Evolutionary conservation across 2,888 invertebrate genomes (phyloP).

Genomic region (Timema cristinae): DNA sequence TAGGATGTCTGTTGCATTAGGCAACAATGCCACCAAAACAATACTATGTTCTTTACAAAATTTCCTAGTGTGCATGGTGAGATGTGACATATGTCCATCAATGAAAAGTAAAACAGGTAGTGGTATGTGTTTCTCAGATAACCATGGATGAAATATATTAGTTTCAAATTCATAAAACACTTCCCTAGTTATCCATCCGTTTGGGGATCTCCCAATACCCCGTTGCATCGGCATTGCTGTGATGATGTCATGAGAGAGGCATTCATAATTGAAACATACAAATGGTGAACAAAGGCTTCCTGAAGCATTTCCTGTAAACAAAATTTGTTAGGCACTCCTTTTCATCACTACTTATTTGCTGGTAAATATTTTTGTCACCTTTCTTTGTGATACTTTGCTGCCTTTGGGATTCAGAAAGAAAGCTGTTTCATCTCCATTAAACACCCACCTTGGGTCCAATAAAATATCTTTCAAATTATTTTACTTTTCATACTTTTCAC

Average conservation of each 20-base stretch:
- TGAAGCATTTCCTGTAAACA: conserved; percentile 34
- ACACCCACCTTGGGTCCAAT: conserved; percentile 37
- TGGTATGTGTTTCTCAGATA: conserved; percentile 33
- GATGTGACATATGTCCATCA: conserved; percentile 32
- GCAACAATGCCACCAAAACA: conserved; percentile 39
- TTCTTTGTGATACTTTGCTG: conserved; percentile 38
- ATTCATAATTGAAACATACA: conserved; percentile 13
- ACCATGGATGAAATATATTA: conserved; percentile 34
- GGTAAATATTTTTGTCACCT: conserved; percentile 30
- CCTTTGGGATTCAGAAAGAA: conserved; percentile 42
- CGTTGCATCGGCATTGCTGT: conserved; percentile 28
- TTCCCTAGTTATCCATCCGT: conserved; percentile 32
- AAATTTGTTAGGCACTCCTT: conserved; percentile 14
- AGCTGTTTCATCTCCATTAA: conserved; percentile 42
- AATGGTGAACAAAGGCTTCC: conserved; percentile 33
- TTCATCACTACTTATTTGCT: conserved; percentile 32
- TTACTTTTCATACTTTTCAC: background rate
- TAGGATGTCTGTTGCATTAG: conserved; percentile 43
- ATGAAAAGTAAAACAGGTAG: conserved; percentile 34
- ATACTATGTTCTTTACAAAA: conserved; percentile 43
- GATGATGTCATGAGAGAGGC: background rate
- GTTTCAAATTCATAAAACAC: conserved; percentile 32
- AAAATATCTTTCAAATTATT: conserved; percentile 35
- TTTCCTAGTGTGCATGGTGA: conserved; percentile 40
- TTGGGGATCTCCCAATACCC: conserved; percentile 31